Base-by-base conservation (phyloP, 2,797 vertebrate genomes). In the Malacoraja senta region DNA sequence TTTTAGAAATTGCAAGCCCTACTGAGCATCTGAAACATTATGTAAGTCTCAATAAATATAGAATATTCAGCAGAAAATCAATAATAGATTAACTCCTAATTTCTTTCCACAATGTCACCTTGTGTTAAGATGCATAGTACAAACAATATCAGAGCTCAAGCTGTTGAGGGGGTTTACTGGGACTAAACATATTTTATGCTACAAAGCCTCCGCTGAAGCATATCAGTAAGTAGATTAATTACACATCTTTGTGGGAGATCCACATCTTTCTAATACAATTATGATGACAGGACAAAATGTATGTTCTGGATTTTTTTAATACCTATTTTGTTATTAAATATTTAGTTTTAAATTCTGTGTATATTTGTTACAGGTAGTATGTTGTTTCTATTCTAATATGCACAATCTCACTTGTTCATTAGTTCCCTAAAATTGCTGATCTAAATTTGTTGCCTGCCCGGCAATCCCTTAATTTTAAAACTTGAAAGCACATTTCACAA, bases 31-130 rank as follows among this genome's bases (percentile, higher is more conserved):
- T 38, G 38, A 91, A 74, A 6, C 21, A 74, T 91, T 91, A 26
- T 9, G 6, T 21, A 13, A 38, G 21, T 68, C 35, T 44, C 32
- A 91, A 90, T 17, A 65, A 90, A 35, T 90, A 35, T 2, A 19
- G 8, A 63, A 21, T 61, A 53, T 53, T 9, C 15, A 12, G 3
- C 29, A 88, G 63, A 68, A 90, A 90, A 90, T 68, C 63, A 90
- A 68, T 90, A 68, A 44, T 63, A 90, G n/a, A 90, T 90, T 58
- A 84, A 84, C 53, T 84, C 81, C 26, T 68, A 38, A 35, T 71
- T 90, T 90, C 63, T 38, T 90, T 32, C 63, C 21, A 90, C 17
- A 90, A 71, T 90, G 63, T 90, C 86, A 90, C 19, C 63, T 90
- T 90, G 63, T n/a, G n/a, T 90, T 71, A 35, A 90, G 29, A 88